Evolutionary conservation across 1,140 invertebrate species (phyloP).

Genomic region (Charaxes varanes): DNA sequence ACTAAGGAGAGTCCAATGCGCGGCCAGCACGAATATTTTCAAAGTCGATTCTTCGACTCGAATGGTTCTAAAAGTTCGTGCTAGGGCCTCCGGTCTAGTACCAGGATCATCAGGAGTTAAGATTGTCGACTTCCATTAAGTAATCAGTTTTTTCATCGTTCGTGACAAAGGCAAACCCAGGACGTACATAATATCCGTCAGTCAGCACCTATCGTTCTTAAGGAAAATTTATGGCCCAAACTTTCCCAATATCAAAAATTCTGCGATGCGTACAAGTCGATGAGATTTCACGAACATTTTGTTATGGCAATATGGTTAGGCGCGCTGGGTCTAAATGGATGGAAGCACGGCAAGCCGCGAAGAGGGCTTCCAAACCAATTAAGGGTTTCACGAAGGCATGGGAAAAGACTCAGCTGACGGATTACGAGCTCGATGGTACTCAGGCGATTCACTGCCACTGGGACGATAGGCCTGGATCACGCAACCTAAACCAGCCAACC

Average conservation of each 20-base stretch:
- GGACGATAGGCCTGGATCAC: slow-evolving; percentile 51
- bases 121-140: too few relatives aligned
- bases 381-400: slow-evolving; percentile 66
- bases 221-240: slow-evolving; percentile 40
- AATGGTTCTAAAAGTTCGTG: too few relatives aligned
- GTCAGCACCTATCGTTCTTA: slow-evolving; percentile 45
- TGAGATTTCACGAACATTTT: slow-evolving; percentile 59
- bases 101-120: too few relatives aligned
- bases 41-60: too few relatives aligned
- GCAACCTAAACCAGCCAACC: slow-evolving; percentile 34
- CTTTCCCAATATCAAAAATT: slow-evolving; percentile 35
- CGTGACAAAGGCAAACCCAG: slow-evolving; percentile 27
- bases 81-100: too few relatives aligned
- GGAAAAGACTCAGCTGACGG: slow-evolving; percentile 59
- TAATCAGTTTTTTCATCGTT: slow-evolving; percentile 12
- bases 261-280: slow-evolving; percentile 42
- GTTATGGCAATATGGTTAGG: slow-evolving; percentile 69
- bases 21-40: too few relatives aligned
- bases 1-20: too few relatives aligned
- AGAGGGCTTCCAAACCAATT: slow-evolving; percentile 71
- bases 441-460: slow-evolving; percentile 41
- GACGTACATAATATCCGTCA: slow-evolving; percentile 21
- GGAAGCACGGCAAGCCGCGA: slow-evolving; percentile 58
- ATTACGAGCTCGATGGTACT: slow-evolving; percentile 69
- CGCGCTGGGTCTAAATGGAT: slow-evolving; percentile 56